A percentile compares a stretch with the other conserved stretches of the same genome.
Conservation (phyloP, 2,888 invertebrate genomes). For the Microctonus brassicae region DNA sequence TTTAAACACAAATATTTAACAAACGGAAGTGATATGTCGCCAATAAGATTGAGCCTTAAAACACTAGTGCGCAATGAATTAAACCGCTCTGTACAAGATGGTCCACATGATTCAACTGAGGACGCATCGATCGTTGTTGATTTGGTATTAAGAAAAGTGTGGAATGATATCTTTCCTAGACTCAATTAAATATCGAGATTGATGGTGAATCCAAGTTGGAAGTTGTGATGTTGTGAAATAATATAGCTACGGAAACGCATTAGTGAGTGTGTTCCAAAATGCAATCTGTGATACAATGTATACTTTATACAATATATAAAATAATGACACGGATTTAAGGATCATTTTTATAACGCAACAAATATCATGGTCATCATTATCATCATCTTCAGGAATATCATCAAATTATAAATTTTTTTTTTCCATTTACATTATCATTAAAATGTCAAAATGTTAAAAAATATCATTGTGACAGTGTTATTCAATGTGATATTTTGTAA, state of each 20-base stretch:
- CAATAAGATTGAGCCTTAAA: slow-evolving; percentile 87
- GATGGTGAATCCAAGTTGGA: too few relatives aligned
- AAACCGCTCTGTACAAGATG: slow-evolving; percentile 84
- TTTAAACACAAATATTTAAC: slow-evolving; percentile 81
- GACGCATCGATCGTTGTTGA: slow-evolving; percentile 93
- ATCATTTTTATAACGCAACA: slow-evolving; percentile 17
- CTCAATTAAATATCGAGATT: slow-evolving; percentile 1
- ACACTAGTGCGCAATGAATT: slow-evolving; percentile 81
- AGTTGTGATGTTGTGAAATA: background rate
- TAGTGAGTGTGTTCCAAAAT: slow-evolving; percentile 44
- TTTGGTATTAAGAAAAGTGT: slow-evolving; percentile 76
- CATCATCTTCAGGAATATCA: background rate
- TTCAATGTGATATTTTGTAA: slow-evolving; percentile 10
- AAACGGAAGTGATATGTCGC: slow-evolving; percentile 74
- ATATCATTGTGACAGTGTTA: background rate
- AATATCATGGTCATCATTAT: too few relatives aligned
- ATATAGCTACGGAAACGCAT: background rate
- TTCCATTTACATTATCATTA: background rate
- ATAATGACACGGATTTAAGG: slow-evolving; percentile 16
- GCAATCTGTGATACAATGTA: slow-evolving; percentile 61
- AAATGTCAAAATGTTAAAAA: background rate
- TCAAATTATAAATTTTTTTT: background rate
- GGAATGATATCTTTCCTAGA: slow-evolving; percentile 11
- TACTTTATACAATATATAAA: slow-evolving; percentile 37
- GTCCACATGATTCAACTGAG: slow-evolving; percentile 90